These are phyloP conservation scores for Ochropacha duplaris DNA, from an alignment of 2,888 invertebrate genomes.

Conservation along the genomic window DNA sequence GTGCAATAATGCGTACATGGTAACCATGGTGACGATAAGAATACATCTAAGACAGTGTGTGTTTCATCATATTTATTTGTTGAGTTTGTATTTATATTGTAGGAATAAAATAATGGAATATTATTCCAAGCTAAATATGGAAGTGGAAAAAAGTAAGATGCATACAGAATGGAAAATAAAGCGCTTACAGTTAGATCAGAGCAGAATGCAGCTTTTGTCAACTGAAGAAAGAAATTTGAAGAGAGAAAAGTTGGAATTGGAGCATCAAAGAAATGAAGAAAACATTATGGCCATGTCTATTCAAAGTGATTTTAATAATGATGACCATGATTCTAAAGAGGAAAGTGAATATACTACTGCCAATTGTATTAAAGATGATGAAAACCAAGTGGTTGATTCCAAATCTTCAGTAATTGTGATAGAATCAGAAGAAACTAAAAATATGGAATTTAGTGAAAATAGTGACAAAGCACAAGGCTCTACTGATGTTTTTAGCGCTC, in stretches of 20 bases:
- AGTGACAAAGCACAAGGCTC: constrained; percentile 44
- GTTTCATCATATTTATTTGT: not conserved
- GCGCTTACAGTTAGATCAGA: constrained; percentile 70
- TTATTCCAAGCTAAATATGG: constrained; percentile 84
- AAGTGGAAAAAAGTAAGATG: constrained; percentile 81
- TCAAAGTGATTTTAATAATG: constrained; percentile 52
- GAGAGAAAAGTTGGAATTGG: constrained; percentile 77
- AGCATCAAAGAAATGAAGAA: constrained; percentile 66
- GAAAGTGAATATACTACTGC: constrained; percentile 17
- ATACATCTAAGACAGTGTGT: too few relatives aligned
- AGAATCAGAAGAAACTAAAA: constrained; percentile 27
- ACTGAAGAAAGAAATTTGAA: constrained; percentile 80
- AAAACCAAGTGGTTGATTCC: constrained; percentile 27
- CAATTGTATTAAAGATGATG: constrained; percentile 3
- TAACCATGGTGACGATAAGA: too few relatives aligned
- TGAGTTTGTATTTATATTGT: constrained; percentile 17
- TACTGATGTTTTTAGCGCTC: constrained; percentile 55
- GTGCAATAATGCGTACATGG: too few relatives aligned
- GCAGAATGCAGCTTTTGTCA: constrained; percentile 70
- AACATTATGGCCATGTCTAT: constrained; percentile 63
- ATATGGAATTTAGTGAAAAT: constrained; percentile 31
- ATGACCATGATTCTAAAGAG: constrained; percentile 37
- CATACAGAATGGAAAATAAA: constrained; percentile 83
- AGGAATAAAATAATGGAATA: constrained; percentile 84
- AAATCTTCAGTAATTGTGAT: constrained; percentile 22